A percentile compares a stretch with the other conserved stretches of the same genome.
These are phyloP conservation scores for Austrofundulus limnaeus DNA, from an alignment of 2,113 vertebrate genomes.

Conservation along the genomic window DNA sequence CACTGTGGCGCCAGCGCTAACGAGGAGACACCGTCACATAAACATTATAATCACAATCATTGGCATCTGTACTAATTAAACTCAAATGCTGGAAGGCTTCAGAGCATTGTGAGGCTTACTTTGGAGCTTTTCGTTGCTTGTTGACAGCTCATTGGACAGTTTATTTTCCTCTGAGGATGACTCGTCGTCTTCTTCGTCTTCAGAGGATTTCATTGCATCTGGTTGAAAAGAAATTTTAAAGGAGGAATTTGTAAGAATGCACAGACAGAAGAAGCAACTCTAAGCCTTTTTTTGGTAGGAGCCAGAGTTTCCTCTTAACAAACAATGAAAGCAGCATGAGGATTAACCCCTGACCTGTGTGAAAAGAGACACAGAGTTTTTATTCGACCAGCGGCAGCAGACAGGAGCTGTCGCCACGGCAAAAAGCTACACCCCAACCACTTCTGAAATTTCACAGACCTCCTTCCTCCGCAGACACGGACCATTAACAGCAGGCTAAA, in stretches of 20 bases:
- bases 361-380: not conserved
- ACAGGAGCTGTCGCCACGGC: constrained; percentile 32
- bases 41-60: not conserved
- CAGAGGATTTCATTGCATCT: constrained; percentile 85
- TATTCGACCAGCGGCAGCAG: constrained; percentile 26
- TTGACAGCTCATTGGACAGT: constrained; percentile 62
- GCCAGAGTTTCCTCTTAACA: not conserved
- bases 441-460: constrained; percentile 37
- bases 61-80: not conserved
- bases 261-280: not conserved
- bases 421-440: constrained; percentile 9
- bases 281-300: not conserved
- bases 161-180: constrained; percentile 91
- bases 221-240: constrained; percentile 32
- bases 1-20: constrained; percentile 84
- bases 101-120: constrained; percentile 56
- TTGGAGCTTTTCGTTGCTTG: constrained; percentile 67
- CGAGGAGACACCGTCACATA: not conserved
- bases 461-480: constrained; percentile 3
- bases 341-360: constrained; percentile 47
- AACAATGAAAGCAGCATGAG: constrained; percentile 32
- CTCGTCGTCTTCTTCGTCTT: constrained; percentile 91
- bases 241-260: not conserved
- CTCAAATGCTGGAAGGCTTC: constrained; percentile 20
- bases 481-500: constrained; percentile 15